phyloP scores from a whole-genome alignment of 2,888 invertebrate genomes.

The Cryptus armator region DNA sequence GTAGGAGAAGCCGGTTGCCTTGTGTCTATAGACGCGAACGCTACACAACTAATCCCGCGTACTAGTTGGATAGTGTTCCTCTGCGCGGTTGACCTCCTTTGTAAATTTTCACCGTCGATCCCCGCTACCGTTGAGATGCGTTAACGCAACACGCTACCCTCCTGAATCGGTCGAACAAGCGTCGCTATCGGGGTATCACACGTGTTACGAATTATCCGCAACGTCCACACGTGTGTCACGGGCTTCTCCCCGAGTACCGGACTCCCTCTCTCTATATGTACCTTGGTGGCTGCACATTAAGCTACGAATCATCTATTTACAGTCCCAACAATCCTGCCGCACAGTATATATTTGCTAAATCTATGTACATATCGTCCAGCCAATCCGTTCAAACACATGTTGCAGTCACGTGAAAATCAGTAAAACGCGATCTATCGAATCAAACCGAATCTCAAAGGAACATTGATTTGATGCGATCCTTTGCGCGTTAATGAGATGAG shows the following conservation, averaged over 20 bases:
- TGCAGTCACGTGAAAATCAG: slow-evolving; percentile 30
- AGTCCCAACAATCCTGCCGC: neutral
- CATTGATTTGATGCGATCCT: slow-evolving; percentile 48
- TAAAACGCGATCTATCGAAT: slow-evolving; percentile 21
- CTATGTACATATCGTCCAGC: neutral
- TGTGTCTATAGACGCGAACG: slow-evolving; percentile 4
- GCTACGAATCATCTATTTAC: neutral
- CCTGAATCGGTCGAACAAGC: slow-evolving; percentile 49
- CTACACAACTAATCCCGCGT: slow-evolving; percentile 38
- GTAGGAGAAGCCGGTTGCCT: neutral
- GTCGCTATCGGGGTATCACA: slow-evolving; percentile 63
- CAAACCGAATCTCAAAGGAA: slow-evolving; percentile 20
- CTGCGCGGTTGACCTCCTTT: slow-evolving; percentile 59
- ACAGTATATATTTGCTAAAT: slow-evolving; percentile 5
- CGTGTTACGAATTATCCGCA: slow-evolving; percentile 67
- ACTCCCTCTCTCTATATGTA: neutral
- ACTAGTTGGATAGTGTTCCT: slow-evolving; percentile 22
- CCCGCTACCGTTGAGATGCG: slow-evolving; percentile 25
- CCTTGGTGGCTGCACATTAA: neutral
- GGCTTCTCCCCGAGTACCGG: slow-evolving; percentile 29
- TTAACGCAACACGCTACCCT: slow-evolving; percentile 49
- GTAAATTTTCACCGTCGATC: slow-evolving; percentile 52
- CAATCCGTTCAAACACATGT: neutral
- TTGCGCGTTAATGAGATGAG: neutral
- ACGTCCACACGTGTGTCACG: slow-evolving; percentile 50